phyloP scores from a whole-genome alignment of 2,888 invertebrate genomes.

The Athalia circularis region DNA sequence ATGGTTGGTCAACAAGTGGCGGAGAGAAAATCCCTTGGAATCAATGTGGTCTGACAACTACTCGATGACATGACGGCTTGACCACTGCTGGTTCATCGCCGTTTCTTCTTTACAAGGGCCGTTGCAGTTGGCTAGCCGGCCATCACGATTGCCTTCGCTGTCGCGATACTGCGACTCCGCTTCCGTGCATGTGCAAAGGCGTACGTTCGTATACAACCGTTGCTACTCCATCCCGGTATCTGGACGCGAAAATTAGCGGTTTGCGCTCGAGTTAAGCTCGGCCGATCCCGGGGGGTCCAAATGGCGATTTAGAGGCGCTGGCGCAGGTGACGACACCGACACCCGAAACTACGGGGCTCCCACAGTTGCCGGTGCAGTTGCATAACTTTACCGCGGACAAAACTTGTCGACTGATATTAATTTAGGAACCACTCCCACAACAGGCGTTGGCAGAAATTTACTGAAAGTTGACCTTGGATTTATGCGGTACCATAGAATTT shows the following conservation, averaged over 20 bases:
- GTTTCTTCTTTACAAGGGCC: conserved; percentile 56
- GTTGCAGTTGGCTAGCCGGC: conserved; percentile 54
- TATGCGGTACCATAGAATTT: conserved; percentile 2
- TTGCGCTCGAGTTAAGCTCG: conserved; percentile 16
- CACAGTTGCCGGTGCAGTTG: conserved; percentile 19
- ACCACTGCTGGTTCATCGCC: conserved; percentile 34
- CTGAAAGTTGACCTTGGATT: conserved; percentile 32
- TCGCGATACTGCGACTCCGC: conserved; percentile 39
- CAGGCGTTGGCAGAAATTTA: conserved; percentile 32
- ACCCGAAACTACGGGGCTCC: conserved; percentile 25
- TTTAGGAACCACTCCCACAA: conserved; percentile 26
- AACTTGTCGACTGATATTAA: conserved; percentile 42
- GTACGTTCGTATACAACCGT: neutral
- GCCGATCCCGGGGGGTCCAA: conserved; percentile 12
- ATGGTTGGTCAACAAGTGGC: neutral
- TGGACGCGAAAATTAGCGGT: conserved; percentile 23
- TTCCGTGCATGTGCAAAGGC: conserved; percentile 21
- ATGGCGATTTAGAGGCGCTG: neutral
- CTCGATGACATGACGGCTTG: conserved; percentile 25
- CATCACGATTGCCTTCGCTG: conserved; percentile 61
- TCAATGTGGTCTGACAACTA: conserved; percentile 9
- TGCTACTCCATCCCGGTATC: conserved; percentile 1
- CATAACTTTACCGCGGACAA: conserved; percentile 35
- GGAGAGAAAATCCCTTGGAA: neutral
- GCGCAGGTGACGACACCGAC: conserved; percentile 38